Base-by-base conservation (phyloP, 2,888 invertebrate species). In the Drosophila tanythrix region DNA sequence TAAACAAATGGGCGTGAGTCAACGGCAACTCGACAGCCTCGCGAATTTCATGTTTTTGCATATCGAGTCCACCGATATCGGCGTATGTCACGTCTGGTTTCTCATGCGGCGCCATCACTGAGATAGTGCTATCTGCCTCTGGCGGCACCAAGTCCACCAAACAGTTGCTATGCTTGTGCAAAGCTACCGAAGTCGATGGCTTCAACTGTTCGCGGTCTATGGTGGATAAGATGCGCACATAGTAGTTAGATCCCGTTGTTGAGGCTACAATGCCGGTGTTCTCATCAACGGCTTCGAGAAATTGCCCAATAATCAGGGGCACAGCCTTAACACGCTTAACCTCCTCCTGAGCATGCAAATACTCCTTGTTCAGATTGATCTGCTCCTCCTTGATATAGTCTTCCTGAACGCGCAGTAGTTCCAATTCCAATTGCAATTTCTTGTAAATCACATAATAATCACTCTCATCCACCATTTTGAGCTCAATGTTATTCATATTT, bases 381-480 rank as follows among this genome's bases (percentile, higher is more conserved):
- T 99, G 99, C 94, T 99, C 99, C 94, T 99, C 99, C 94, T 99
- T 99, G 59, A 99, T 99, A 92, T 99, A 99, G 90, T 99, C 99
- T 92, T 99, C 99, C 94, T 99, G 99, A 0, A 99, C 99, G 93
- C 99, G 98, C 6, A 99, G 94, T 92, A 99, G 99, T 93, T 99
- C 99, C 35, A 99, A 93, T 94, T 99, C 98, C 79, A 97, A 96
- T 93, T 99, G 98, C 15, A 99, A 94, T 95, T 98, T 99, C 95
- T 99, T 99, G 91, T 97, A 99, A 93, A 98, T 98, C 6, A 98
- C 98, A 93, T 98, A 99, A 57, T 98, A 94, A 94, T 99, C 99
- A 93, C 98, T 97, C 48, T 96, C 94, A 92, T 98, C 98, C 15
- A 68, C 8, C 67, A 97, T 89, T 35, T 33, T 43, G 1, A 58